phyloP scores from a whole-genome alignment of 2,113 vertebrate genomes.

The Empidonax alnorum region DNA sequence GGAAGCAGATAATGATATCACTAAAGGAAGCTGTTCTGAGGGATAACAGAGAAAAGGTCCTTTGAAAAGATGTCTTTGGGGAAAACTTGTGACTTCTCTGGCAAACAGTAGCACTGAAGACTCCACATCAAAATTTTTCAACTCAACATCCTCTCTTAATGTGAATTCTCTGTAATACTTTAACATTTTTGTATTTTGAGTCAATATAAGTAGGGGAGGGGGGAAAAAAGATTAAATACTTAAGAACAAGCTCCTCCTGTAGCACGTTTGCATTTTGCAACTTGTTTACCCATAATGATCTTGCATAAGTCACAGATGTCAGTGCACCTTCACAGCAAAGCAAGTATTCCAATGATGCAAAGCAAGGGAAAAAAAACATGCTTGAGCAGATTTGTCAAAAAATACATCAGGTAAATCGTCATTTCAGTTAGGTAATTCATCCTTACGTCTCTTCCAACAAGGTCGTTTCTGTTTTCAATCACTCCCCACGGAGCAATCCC shows the following conservation, averaged over 20 bases:
- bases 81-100: not conserved
- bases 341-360: not conserved
- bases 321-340: not conserved
- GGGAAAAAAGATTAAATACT: not conserved
- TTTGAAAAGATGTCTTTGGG: not conserved
- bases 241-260: not conserved
- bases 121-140: not conserved
- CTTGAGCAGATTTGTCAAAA: not conserved
- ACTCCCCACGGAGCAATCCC: slow-evolving; percentile 98
- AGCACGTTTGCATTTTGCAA: not conserved
- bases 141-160: not conserved
- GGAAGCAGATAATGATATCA: not conserved
- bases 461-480: slow-evolving; percentile 97
- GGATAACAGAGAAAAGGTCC: not conserved
- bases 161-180: not conserved
- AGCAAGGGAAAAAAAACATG: not conserved
- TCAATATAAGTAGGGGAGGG: fast-evolving
- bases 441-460: slow-evolving; percentile 97
- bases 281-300: not conserved
- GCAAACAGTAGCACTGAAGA: not conserved
- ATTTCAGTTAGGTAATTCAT: slow-evolving; percentile 9
- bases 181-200: not conserved
- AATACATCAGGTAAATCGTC: not conserved
- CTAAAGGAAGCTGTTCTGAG: not conserved
- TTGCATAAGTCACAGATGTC: not conserved